Base-by-base conservation (phyloP, 2,888 invertebrate genomes). In the Philopedon plagiatum region DNA sequence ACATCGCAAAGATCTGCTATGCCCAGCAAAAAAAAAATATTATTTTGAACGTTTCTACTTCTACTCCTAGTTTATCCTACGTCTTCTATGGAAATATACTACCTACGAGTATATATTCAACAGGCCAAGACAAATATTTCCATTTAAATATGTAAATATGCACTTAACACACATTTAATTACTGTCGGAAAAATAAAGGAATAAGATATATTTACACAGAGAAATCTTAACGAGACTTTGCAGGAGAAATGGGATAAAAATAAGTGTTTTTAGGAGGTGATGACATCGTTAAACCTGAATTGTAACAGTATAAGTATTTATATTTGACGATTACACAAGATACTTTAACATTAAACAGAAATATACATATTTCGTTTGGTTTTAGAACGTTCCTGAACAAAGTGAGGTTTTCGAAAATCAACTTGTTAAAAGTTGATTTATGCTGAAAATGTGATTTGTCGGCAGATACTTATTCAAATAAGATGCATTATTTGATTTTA, bases 211-310 rank as follows among this genome's bases (percentile, higher is more conserved):
- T 49, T 49, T 49, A 49, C 26, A 26, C 1, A 23, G n/a, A 23
- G 26, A 13, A 26, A 44, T n/a, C 26, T 26, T 49, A 49, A 49
- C 26, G 15, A 54, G 9, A 18, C 51, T 2, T 2, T 46, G 21
- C 61, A 29, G 32, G 32, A 46, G 61, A 61, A 46, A 61, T 46
- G 29, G 29, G 66, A 66, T 66, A 66, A 66, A 66, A 58, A 66
- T 66, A 66, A 41, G 23, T 46, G 9, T 57, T 57, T 66, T 57
- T n/a, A 57, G 32, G 37, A 58, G 44, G 44, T 49, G 66, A 57
- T 66, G 66, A 66, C 58, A 66, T 58, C 23, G n/a, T 58, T 57
- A 19, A 58, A 66, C 46, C 19, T 29, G 44, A 66, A 57, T 57
- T 57, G 57, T 41, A 65, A 32, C 15, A 64, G 64, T 64, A 18